Conservation (phyloP, 2,797 vertebrate genomes). For the Hafferia zeledoni region DNA sequence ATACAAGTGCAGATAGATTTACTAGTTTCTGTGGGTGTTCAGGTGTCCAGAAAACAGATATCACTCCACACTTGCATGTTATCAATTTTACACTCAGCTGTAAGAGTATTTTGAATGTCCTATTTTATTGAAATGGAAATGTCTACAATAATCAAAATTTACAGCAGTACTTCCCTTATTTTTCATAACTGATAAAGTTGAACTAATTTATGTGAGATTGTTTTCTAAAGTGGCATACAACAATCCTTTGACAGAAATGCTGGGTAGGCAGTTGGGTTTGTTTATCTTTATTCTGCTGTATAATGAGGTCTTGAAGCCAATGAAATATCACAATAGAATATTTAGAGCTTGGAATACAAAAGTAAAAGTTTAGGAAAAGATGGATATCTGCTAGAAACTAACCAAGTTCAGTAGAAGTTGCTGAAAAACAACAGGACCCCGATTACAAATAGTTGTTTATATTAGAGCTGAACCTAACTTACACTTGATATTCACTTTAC, state of each 20-base stretch:
- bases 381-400: neutral
- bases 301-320: conserved; percentile 46
- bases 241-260: conserved; percentile 64
- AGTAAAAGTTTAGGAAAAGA: conserved; percentile 23
- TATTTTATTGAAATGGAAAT: conserved; percentile 27
- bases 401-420: neutral
- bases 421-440: neutral
- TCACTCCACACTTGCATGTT: neutral
- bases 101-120: neutral
- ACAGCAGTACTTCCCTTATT: neutral
- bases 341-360: conserved; percentile 53
- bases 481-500: neutral
- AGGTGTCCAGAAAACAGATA: neutral
- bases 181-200: conserved; percentile 44
- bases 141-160: conserved; percentile 33
- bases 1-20: neutral
- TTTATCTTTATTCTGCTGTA: conserved; percentile 59
- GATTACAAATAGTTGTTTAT: conserved; percentile 18
- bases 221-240: conserved; percentile 42
- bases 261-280: conserved; percentile 29
- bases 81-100: neutral
- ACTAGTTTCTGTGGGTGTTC: neutral
- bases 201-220: conserved; percentile 63
- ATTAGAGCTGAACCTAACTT: neutral
- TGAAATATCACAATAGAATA: conserved; percentile 47